These are phyloP conservation scores for Pseudomyrmex concolor DNA, from an alignment of 1,140 invertebrate genomes.

Conservation along the genomic window DNA sequence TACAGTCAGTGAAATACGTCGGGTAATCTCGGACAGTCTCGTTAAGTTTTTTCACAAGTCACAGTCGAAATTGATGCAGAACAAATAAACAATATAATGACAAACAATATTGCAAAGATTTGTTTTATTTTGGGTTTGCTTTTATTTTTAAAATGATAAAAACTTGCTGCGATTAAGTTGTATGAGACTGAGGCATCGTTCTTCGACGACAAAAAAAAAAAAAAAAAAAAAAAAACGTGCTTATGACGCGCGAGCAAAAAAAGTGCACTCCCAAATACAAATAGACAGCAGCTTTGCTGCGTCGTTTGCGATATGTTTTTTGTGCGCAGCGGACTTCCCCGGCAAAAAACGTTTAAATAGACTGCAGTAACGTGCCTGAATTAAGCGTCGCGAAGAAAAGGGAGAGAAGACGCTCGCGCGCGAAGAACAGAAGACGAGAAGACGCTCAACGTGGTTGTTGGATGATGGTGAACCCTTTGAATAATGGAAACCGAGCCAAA, in stretches of 20 bases:
- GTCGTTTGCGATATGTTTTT: slow-evolving; percentile 61
- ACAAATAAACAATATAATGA: neutral
- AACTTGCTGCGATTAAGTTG: neutral
- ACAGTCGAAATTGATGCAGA: neutral
- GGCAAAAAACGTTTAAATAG: slow-evolving; percentile 71
- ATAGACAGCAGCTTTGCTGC: slow-evolving; percentile 55
- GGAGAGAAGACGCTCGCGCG: slow-evolving; percentile 9
- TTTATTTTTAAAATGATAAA: neutral
- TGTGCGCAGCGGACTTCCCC: slow-evolving; percentile 66
- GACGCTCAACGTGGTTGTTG: neutral
- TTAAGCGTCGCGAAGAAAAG: slow-evolving; percentile 66
- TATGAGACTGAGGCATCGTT: neutral
- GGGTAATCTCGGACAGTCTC: slow-evolving; percentile 50
- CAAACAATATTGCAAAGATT: too few species aligned
- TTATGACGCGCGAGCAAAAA: slow-evolving; percentile 12
- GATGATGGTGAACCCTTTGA: too few species aligned
- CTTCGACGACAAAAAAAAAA: neutral
- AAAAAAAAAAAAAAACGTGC: neutral
- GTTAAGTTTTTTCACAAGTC: neutral
- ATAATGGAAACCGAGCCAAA: neutral
- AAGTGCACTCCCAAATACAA: slow-evolving; percentile 12
- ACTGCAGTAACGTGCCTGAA: slow-evolving; percentile 62
- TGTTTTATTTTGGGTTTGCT: too few species aligned
- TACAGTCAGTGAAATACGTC: slow-evolving; percentile 50
- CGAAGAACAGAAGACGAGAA: slow-evolving; percentile 11